Conservation (phyloP, 2,113 vertebrate genomes). For the Nyctereutes procyonoides region DNA sequence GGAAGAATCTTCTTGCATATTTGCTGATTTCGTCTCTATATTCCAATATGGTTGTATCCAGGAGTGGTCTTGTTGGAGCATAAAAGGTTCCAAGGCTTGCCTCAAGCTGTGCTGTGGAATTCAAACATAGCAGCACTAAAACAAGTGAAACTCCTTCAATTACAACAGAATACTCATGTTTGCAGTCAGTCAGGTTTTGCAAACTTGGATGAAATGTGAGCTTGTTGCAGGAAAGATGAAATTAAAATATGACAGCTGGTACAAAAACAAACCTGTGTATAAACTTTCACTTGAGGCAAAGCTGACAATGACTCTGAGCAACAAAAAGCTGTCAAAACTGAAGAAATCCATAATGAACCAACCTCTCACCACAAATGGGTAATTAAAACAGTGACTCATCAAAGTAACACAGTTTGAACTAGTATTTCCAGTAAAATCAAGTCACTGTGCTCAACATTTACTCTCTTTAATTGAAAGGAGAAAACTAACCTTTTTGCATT, state of each 20-base stretch:
- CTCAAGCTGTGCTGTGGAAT: conserved; percentile 94
- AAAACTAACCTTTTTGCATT: conserved; percentile 52
- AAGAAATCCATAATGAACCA: conserved; percentile 82
- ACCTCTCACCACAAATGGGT: conserved; percentile 83
- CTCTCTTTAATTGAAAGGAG: conserved; percentile 71
- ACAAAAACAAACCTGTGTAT: conserved; percentile 84
- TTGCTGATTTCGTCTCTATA: conserved; percentile 94
- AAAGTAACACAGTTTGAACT: conserved; percentile 81
- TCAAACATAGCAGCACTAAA: conserved; percentile 84
- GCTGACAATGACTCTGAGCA: conserved; percentile 85
- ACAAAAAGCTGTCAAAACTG: conserved; percentile 85
- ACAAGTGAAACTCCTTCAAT: conserved; percentile 83
- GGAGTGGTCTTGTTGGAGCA: conserved; percentile 91
- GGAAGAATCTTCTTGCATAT: conserved; percentile 97
- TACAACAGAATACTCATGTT: conserved; percentile 87
- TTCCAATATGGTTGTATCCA: conserved; percentile 92
- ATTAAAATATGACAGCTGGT: conserved; percentile 86
- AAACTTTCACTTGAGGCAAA: conserved; percentile 86
- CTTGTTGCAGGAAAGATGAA: conserved; percentile 82
- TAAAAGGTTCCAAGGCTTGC: conserved; percentile 96
- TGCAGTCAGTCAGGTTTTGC: conserved; percentile 87
- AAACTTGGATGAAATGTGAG: conserved; percentile 82
- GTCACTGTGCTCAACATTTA: conserved; percentile 75
- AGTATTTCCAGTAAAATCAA: conserved; percentile 82
- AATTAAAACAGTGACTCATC: conserved; percentile 87